Conservation (phyloP, 2,797 vertebrate species). For the Myotis pilosus region DNA sequence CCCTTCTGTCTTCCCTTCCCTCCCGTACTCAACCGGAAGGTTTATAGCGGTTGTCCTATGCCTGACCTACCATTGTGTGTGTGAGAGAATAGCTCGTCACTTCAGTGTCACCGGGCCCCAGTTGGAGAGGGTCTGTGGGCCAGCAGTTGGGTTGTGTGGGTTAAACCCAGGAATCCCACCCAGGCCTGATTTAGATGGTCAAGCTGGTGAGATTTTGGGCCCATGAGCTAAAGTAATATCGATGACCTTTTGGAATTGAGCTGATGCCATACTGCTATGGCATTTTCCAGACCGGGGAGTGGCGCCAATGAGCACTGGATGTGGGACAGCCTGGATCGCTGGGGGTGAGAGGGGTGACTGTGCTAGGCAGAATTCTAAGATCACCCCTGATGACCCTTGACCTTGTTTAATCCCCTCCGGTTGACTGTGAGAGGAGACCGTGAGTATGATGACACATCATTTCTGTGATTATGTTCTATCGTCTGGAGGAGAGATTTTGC, state of each 20-base stretch:
- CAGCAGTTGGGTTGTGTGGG: not conserved
- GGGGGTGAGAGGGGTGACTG: not conserved
- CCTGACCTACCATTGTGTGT: not conserved
- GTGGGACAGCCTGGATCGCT: not conserved
- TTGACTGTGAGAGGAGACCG: not conserved
- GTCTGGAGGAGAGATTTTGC: no score
- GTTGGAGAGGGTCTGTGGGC: not conserved
- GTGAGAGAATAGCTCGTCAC: not conserved
- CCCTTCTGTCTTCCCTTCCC: not conserved
- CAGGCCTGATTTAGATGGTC: not conserved
- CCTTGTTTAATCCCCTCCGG: not conserved
- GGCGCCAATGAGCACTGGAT: not conserved
- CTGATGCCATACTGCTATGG: not conserved
- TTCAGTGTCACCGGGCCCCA: not conserved
- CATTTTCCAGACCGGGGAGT: not conserved
- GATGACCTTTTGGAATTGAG: not conserved
- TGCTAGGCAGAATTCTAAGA: not conserved
- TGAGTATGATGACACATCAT: not conserved
- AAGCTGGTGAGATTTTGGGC: not conserved
- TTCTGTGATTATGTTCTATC: not conserved
- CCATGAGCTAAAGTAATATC: not conserved
- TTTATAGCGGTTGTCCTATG: not conserved
- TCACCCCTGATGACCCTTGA: not conserved
- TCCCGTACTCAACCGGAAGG: not conserved
- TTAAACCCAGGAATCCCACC: not conserved